Conservation (phyloP, 1,140 invertebrate species). For the Aphelenchoides besseyi region DNA sequence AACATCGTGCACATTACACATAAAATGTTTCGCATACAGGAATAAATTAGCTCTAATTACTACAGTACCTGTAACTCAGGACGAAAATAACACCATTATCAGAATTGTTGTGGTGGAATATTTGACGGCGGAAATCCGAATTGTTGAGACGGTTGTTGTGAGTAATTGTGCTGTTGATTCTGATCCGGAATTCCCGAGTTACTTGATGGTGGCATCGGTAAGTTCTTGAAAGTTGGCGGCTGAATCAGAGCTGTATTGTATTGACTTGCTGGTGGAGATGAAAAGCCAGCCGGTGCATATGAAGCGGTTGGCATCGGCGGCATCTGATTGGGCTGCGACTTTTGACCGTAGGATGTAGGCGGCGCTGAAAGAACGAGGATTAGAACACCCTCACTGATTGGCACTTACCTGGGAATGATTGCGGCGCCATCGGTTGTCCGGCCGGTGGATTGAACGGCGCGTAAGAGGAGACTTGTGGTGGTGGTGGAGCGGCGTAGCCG, state of each 20-base stretch:
- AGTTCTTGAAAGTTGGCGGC: not conserved
- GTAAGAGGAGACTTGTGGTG: conserved; percentile 9
- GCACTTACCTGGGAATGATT: too few relatives aligned
- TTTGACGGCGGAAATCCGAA: too few relatives aligned
- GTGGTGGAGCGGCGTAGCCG: conserved; percentile 50
- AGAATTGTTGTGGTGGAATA: too few relatives aligned
- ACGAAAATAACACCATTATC: too few relatives aligned
- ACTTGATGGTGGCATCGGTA: conserved; percentile 54
- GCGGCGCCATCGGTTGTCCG: not conserved
- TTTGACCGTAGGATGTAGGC: not conserved
- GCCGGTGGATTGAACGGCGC: not conserved
- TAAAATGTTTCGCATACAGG: not conserved
- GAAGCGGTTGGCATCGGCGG: conserved; percentile 8
- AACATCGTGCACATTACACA: not conserved
- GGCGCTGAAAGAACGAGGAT: too few relatives aligned
- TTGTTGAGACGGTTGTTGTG: conserved; percentile 14
- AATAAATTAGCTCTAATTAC: conserved; percentile 2
- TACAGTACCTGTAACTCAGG: too few relatives aligned
- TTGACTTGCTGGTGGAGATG: not conserved
- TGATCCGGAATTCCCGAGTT: conserved; percentile 54
- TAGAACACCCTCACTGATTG: too few relatives aligned
- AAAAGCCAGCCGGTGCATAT: conserved; percentile 9
- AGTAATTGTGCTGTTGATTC: conserved; percentile 45
- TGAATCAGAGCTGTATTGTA: not conserved
- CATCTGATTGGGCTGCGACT: not conserved